Percentiles rank a stretch among this genome's conserved stretches.
Evolutionary conservation across 2,113 vertebrate genomes (phyloP).

Genomic region (Scortum barcoo): DNA sequence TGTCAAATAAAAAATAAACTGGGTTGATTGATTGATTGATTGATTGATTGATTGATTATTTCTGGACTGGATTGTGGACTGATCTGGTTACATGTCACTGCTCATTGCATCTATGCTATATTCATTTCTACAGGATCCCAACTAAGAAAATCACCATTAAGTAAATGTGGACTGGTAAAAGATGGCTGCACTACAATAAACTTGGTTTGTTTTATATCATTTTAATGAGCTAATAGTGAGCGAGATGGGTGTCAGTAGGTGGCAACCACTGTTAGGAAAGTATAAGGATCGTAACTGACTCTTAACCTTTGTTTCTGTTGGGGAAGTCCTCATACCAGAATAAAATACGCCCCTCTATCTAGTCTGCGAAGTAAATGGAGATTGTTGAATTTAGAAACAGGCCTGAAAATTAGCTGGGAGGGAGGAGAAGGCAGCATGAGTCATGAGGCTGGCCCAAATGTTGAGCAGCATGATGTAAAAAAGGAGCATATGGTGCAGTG

Average conservation of each 20-base stretch:
- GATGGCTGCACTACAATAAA: not conserved
- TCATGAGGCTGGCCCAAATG: slow-evolving; percentile 68
- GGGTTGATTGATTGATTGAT: no score
- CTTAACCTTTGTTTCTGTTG: not conserved
- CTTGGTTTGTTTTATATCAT: not conserved
- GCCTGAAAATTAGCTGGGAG: slow-evolving; percentile 9
- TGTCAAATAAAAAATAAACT: no score
- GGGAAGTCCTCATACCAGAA: not conserved
- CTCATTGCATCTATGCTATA: not conserved
- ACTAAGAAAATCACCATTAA: no score
- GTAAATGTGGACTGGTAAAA: not conserved
- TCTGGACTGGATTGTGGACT: not conserved
- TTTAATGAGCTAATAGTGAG: not conserved
- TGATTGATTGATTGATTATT: no score
- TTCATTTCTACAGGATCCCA: no score
- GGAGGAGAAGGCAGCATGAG: slow-evolving; percentile 22
- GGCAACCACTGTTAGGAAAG: not conserved
- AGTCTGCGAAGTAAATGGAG: not conserved
- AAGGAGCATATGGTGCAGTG: slow-evolving; percentile 68
- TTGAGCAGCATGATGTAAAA: slow-evolving; percentile 67
- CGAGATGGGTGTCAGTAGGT: not conserved
- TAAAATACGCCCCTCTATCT: not conserved
- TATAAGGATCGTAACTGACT: not conserved
- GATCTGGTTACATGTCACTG: not conserved
- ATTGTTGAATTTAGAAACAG: slow-evolving; percentile 7